Base-by-base conservation (phyloP, 2,113 vertebrate species). In the Scalopus aquaticus region DNA sequence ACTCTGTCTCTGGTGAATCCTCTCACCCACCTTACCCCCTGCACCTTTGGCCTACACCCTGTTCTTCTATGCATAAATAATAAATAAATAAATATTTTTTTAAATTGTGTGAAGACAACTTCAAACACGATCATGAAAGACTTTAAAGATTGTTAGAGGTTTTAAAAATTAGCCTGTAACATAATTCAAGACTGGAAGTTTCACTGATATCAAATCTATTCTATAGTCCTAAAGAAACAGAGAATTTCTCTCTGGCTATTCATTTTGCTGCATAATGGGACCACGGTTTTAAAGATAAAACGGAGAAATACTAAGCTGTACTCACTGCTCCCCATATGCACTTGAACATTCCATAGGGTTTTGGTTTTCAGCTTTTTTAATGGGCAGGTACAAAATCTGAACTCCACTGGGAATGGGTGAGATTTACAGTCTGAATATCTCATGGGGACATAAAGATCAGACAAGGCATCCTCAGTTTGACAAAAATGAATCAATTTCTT, bases 401-500 rank as follows among this genome's bases (percentile, higher is more conserved):
- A 46, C 39, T 90, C 70, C 72, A 87, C 83, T 84, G 42, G 32
- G 65, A 79, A 65, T 39, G 24, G 56, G 12, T 65, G 67, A 96
- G 44, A 80, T 90, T 93, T 92, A 93, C 51, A 90, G 32, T 74
- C 72, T 84, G 10, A 88, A 3, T 80, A 11, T 76, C 32, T 92
- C 37, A 46, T 2, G 51, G 35, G n/a, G 39, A 97, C 87, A 87
- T 20, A 93, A 44, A 28, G 65, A 70, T 92, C 89, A 79, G 72
- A 80, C 30, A 82, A 76, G 20, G 9, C 39, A 90, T 22, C 16
- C 1, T 37, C 6, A 87, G 54, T 26, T 58, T 83, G 37, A 65
- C 84, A 87, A 92, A 96, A 93, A 82, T 64, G 46, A 81, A 69
- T 67, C 69, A 62, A 39, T 88, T 95, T 79, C 49, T 77, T 72